Evolutionary conservation across 1,140 invertebrate species (phyloP), one percentile per base, ranked within the genome.

Genomic region (Drosophila saltans): DNA sequence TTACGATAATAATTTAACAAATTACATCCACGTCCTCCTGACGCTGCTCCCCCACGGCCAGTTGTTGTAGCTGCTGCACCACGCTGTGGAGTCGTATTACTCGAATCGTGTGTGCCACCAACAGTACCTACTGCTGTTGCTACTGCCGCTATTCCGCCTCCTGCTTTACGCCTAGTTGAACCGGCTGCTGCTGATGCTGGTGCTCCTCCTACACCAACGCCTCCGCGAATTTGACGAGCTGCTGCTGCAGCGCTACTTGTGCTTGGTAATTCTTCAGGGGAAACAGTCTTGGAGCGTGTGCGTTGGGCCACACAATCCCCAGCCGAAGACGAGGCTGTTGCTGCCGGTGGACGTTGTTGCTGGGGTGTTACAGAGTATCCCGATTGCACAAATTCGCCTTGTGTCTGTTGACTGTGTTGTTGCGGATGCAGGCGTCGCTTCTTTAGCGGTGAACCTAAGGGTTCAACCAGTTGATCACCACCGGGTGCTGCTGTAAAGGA

Each of bases 1-100:
- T 92, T 92, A 21, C 91, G 82, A 76, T 92, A 92, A 67, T 92
- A 92, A 59, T 90, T 92, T 4, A 92, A 72, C 67, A 92, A 69
- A 77, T 89, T 92, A 56, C 82, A 64, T 52, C 78, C 66, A 58
- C 70, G 77, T 64, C 45, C 68, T 56, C 33, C 33, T 36, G 33
- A 36, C 33, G 33, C 33, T 36, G 62, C 48, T 45, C 11, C n/a
- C 33, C 43, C 59, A 45, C 58, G 65, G 24, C 78, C 75, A 59
- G 66, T 59, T n/a, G 40, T 62, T 41, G 64, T 33, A 70, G 60
- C 72, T 58, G 75, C 73, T 66, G 66, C 66, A 28, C 77, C 66
- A 28, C 75, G 72, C 62, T 78, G 64, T 70, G 84, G 71, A 40
- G 88, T 83, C 40, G 79, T 66, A 9, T 41, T 40, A 24, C 11